phyloP scores from a whole-genome alignment of 2,113 vertebrate genomes.

The Phyllopteryx taeniolatus region DNA sequence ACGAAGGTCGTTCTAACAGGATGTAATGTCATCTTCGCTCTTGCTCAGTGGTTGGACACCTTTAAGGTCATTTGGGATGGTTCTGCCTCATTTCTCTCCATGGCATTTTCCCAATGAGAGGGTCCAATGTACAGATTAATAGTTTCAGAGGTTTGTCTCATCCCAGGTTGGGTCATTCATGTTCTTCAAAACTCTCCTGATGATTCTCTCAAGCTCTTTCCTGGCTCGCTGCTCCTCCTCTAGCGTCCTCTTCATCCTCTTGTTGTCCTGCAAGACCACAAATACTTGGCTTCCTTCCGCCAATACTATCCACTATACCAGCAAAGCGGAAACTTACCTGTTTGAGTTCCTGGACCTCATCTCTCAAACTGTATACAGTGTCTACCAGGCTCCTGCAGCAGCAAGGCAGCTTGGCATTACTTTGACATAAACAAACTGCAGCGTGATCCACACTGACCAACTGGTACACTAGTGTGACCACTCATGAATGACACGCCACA shows the following conservation, averaged over 20 bases:
- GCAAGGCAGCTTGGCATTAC: constrained; percentile 9
- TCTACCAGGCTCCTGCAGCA: constrained; percentile 90
- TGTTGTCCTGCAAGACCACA: constrained; percentile 84
- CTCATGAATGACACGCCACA: neutral
- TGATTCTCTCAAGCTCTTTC: constrained; percentile 90
- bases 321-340: constrained; percentile 73
- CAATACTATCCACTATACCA: neutral
- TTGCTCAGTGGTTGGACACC: constrained; percentile 40
- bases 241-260: constrained; percentile 92
- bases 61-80: constrained; percentile 31
- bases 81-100: neutral
- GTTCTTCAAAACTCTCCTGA: constrained; percentile 89
- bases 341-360: constrained; percentile 93
- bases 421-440: neutral
- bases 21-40: constrained; percentile 32
- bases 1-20: constrained; percentile 4
- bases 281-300: neutral
- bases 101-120: constrained; percentile 16
- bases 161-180: constrained; percentile 95
- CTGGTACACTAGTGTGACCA: neutral
- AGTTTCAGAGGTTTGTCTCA: constrained; percentile 89
- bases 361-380: constrained; percentile 93
- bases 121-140: constrained; percentile 9
- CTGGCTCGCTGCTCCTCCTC: constrained; percentile 96
- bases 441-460: neutral